Evolutionary conservation across 2,888 invertebrate genomes (phyloP).

Genomic region (Chymomyza amoena): DNA sequence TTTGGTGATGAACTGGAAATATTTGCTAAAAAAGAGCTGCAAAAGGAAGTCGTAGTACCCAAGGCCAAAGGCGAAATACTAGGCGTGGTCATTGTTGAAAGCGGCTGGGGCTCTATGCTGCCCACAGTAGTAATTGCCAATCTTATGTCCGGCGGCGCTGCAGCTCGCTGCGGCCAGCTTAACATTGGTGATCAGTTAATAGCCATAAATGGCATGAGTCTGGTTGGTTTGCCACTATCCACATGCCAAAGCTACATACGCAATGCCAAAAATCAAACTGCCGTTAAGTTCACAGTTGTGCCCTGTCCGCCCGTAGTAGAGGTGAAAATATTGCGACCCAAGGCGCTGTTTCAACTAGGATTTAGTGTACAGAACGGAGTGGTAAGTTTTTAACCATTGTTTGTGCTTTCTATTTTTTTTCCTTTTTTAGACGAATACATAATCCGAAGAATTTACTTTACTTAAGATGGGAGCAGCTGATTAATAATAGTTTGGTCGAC

Average conservation of each 20-base stretch:
- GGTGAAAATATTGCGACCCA: conserved; percentile 98
- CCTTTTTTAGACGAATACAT: background rate
- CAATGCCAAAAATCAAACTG: conserved; percentile 98
- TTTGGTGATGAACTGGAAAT: conserved; percentile 99
- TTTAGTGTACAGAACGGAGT: conserved; percentile 99
- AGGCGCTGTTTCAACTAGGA: conserved; percentile 99
- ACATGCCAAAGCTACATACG: conserved; percentile 99
- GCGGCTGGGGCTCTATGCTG: conserved; percentile 99
- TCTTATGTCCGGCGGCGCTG: conserved; percentile 96
- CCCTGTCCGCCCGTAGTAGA: conserved; percentile 99
- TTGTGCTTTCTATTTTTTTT: background rate
- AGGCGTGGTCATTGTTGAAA: conserved; percentile 99
- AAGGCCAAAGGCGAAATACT: conserved; percentile 98
- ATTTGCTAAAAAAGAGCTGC: conserved; percentile 99
- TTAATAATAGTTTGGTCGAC: no score
- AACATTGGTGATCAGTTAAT: conserved; percentile 99
- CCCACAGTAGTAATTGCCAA: conserved; percentile 99
- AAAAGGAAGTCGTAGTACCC: conserved; percentile 98
- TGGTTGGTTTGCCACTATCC: conserved; percentile 97
- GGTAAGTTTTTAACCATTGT: conserved; percentile 81
- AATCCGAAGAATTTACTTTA: no score
- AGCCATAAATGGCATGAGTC: conserved; percentile 98
- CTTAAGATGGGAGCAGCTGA: no score
- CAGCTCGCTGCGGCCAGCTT: conserved; percentile 97
- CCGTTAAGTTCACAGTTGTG: conserved; percentile 98